These are phyloP conservation scores for Microctenopoma stevenorrisi DNA, from an alignment of 2,797 vertebrate genomes.

Conservation along the genomic window DNA sequence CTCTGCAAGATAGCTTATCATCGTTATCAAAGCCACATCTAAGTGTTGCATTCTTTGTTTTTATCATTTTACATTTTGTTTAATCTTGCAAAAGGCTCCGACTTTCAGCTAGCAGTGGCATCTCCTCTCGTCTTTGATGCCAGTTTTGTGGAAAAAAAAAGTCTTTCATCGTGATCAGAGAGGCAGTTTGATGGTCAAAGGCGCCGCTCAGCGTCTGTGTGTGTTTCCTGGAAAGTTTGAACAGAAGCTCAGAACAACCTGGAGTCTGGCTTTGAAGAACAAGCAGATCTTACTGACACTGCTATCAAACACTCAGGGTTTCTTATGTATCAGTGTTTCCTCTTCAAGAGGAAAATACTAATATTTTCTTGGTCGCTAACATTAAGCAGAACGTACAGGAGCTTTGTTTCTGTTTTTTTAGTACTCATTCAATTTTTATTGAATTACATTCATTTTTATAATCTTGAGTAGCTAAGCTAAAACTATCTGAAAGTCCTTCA, in stretches of 20 bases:
- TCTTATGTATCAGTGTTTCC: neutral
- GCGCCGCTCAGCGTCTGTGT: neutral
- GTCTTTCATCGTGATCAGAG: slow-evolving; percentile 68
- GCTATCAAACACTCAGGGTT: slow-evolving; percentile 6
- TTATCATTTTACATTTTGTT: slow-evolving; percentile 23
- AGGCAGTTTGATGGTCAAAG: slow-evolving; percentile 54
- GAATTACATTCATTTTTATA: no score
- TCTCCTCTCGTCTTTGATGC: slow-evolving; percentile 46
- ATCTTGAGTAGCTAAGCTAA: neutral
- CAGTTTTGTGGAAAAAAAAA: slow-evolving; percentile 9
- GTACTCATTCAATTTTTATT: no score
- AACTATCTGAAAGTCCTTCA: neutral
- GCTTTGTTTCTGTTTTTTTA: no score
- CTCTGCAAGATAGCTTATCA: slow-evolving; percentile 10
- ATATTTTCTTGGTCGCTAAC: no score
- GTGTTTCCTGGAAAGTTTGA: slow-evolving; percentile 39
- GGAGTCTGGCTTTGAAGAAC: slow-evolving; percentile 29
- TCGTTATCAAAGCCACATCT: slow-evolving; percentile 24
- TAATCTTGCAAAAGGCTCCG: slow-evolving; percentile 23
- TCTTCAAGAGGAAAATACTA: no score
- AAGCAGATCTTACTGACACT: slow-evolving; percentile 17
- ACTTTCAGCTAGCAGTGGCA: neutral
- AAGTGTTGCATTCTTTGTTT: slow-evolving; percentile 37
- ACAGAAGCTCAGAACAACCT: slow-evolving; percentile 13
- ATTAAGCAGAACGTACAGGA: no score